Conservation (phyloP, 2,797 vertebrate genomes). For the Psittacula derbiana region DNA sequence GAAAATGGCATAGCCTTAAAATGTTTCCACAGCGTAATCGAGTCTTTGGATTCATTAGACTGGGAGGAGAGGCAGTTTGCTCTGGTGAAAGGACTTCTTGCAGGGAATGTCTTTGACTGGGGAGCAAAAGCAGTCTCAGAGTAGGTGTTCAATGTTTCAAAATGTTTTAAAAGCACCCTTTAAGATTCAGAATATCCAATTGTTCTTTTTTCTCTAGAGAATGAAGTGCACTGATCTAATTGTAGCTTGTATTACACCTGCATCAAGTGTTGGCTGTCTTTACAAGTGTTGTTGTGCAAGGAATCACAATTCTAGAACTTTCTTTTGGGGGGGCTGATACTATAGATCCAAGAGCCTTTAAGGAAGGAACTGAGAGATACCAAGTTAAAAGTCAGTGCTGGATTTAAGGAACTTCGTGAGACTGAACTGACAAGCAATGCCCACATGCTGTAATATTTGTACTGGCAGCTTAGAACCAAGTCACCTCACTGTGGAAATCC, state of each 20-base stretch:
- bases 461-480: not conserved
- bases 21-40: conserved; percentile 88
- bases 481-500: not conserved
- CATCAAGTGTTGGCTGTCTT: not conserved
- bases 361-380: not conserved
- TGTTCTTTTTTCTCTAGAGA: not conserved
- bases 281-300: not conserved
- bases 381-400: not conserved
- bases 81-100: conserved; percentile 91
- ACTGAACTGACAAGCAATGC: not conserved
- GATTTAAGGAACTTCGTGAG: not conserved
- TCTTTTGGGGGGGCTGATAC: not conserved
- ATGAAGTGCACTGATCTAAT: not conserved
- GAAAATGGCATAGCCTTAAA: conserved; percentile 94
- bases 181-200: not conserved
- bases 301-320: not conserved
- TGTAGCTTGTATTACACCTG: not conserved
- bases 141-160: conserved; percentile 79
- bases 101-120: conserved; percentile 98
- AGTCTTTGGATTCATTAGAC: conserved; percentile 85
- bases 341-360: not conserved
- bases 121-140: conserved; percentile 97
- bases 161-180: conserved; percentile 11
- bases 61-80: conserved; percentile 97
- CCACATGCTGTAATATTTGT: not conserved